Evolutionary conservation across 2,797 vertebrate species (phyloP), one percentile per base, ranked within the genome.

Genomic region (Stomatorhinus walkeri): DNA sequence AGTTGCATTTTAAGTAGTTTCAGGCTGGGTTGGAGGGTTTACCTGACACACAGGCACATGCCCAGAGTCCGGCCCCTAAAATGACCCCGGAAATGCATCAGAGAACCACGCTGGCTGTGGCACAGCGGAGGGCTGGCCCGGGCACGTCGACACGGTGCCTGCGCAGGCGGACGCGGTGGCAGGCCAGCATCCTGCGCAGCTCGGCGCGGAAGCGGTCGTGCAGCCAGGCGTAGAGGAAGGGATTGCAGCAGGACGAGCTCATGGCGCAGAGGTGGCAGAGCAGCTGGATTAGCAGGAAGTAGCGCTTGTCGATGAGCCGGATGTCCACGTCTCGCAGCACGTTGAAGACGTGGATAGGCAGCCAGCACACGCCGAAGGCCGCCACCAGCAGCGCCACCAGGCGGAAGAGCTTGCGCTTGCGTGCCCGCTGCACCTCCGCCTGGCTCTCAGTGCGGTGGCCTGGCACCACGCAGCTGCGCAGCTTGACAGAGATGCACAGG

Each of bases 331-430:
- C 97, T 0, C 97, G 95, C 59, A 97, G 94, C 81, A 98, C 94
- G 86, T 98, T 98, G 91, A 98, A 97, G 86, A 97, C 96, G 0
- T 96, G 97, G 90, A 98, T 97, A 72, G 97, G 97, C 93, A 98
- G 94, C 97, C 97, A 98, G 93, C 97, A 98, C 85, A 96, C 40
- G 3, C 95, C 97, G 0, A 98, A 98, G 0, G 96, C 97, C 0
- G 95, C 95, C 92, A 98, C 97, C 91, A 98, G 95, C 91, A 97
- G 91, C 86, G 96, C 94, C 28, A 97, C 95, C 88, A 98, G 93
- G 0, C 96, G 94, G 92, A 97, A 97, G 64, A 96, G 97, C 93
- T 97, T 98, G 88, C 96, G 96, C 88, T 97, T 97, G 36, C 96
- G 95, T 0, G 95, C 89, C 14, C 96, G 95, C 92, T 97, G 95